A percentile compares a stretch with the other conserved stretches of the same genome.
Conservation (phyloP, 2,113 vertebrate genomes). For the Passer montanus region DNA sequence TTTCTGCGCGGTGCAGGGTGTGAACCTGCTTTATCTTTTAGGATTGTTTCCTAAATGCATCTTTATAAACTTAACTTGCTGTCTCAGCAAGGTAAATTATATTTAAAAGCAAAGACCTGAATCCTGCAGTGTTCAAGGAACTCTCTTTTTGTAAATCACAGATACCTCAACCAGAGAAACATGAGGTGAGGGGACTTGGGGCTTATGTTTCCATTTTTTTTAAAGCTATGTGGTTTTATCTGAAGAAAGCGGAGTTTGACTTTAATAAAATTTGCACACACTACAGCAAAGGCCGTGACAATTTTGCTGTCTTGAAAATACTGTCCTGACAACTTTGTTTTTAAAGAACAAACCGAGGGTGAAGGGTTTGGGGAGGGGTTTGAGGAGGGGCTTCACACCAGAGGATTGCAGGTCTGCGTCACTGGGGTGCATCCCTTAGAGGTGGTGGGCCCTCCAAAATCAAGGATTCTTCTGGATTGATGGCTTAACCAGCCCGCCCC, state of each 20-base stretch:
- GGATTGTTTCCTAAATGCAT: constrained; percentile 84
- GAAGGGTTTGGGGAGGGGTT: neutral
- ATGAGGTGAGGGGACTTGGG: constrained; percentile 61
- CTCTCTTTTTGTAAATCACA: constrained; percentile 80
- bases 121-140: constrained; percentile 78
- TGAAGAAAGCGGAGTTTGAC: constrained; percentile 68
- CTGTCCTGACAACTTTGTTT: constrained; percentile 51
- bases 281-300: constrained; percentile 34
- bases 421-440: neutral
- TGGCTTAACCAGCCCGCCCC: neutral
- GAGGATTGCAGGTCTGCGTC: neutral
- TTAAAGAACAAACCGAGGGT: constrained; percentile 31
- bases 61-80: constrained; percentile 84
- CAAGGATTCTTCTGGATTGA: neutral
- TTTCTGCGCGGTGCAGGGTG: constrained; percentile 78
- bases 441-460: neutral
- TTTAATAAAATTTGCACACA: constrained; percentile 74
- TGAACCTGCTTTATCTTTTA: constrained; percentile 83
- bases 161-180: constrained; percentile 77
- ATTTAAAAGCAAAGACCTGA: constrained; percentile 76
- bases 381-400: neutral
- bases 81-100: constrained; percentile 83
- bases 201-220: constrained; percentile 73
- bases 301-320: constrained; percentile 66
- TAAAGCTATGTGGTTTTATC: constrained; percentile 73